Conservation (phyloP, 1,140 invertebrate species). For the Phocides pigmalion region DNA sequence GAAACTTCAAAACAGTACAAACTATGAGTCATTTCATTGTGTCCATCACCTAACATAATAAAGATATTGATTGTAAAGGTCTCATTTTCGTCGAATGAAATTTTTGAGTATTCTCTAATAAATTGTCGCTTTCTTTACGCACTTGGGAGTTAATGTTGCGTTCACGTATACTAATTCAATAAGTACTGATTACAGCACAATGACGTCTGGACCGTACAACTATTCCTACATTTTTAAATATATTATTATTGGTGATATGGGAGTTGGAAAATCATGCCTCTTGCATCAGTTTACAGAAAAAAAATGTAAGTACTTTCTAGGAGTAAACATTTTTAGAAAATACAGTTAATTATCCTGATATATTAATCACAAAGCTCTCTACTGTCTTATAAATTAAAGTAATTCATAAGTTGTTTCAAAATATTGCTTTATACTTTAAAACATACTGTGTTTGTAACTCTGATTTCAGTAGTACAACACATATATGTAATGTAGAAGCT, state of each 20-base stretch:
- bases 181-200: constrained; percentile 79
- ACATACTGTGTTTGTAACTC: no score
- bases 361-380: no score
- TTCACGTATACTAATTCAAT: background rate
- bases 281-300: constrained; percentile 99
- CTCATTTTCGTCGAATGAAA: no score
- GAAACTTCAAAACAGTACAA: constrained; percentile 13
- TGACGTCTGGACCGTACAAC: constrained; percentile 98
- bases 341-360: no score
- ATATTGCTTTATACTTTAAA: no score
- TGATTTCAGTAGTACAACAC: no score
- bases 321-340: no score
- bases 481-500: no score
- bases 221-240: constrained; percentile 99
- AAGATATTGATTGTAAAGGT: background rate
- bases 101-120: no score
- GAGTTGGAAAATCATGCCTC: constrained; percentile 98
- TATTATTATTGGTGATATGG: constrained; percentile 99
- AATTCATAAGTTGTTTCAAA: no score
- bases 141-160: background rate
- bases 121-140: background rate
- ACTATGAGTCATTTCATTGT: constrained; percentile 7
- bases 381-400: no score
- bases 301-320: constrained; percentile 94
- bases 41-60: background rate